Base-by-base conservation (phyloP, 2,113 vertebrate species). In the Oenanthe oenanthe region DNA sequence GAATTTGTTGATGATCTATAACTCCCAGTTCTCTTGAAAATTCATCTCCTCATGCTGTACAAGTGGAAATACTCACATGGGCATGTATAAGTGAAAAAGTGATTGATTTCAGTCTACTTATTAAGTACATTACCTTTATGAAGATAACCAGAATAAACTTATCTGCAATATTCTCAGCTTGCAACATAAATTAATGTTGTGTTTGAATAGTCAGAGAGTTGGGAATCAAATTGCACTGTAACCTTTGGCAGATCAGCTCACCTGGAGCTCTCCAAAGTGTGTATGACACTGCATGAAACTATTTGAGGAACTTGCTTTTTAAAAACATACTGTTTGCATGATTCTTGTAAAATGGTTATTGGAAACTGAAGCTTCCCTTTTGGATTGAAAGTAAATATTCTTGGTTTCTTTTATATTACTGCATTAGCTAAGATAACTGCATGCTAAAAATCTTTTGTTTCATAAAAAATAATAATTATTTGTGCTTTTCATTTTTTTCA, bases 401-500 rank as follows among this genome's bases (percentile, higher is more conserved):
- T 36, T 80, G 29, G 1, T 4, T 17, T 54, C 47, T 43, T 51
- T 45, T 25, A 6, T 86, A 72, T 65, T 65, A 29, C 17, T 5
- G 2, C 34, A 24, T 88, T 70, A 74, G 51, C 32, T 80, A 34
- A 51, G 70, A 67, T 60, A 76, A 26, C 19, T 66, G 95, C 43
- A 54, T 72, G 29, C 15, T 93, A 85, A 32, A 92, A 47, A 42
- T 47, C 0, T 88, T 91, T 47, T 95, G 13, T 42, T 58, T 67
- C 34, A 34, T 36, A 75, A 42, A 56, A 56, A 56, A 29, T 86
- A 89, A 79, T 66, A 26, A 76, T 57, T 85, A 63, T 20, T 40
- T 67, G 29, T 89, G n/a, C 10, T 43, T 82, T 95, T 77, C 85
- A 70, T 36, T 92, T 15, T 15, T 96, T 92, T 81, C 42, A 74